phyloP scores from a whole-genome alignment of 2,888 invertebrate genomes.

The Drosophila melanocephala region DNA sequence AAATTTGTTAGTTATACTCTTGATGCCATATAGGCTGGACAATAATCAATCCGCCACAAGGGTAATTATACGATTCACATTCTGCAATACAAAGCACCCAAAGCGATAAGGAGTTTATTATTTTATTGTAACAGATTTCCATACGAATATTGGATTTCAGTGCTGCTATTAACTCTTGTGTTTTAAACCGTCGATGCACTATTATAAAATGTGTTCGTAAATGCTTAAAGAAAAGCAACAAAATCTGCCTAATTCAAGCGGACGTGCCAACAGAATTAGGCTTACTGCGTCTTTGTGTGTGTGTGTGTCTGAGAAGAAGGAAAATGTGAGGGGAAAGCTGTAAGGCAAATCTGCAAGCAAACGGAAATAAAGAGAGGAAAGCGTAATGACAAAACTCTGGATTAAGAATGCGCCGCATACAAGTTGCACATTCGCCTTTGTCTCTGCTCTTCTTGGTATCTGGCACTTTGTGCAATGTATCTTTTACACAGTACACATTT shows the following conservation, averaged over 20 bases:
- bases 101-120: slow-evolving; percentile 20
- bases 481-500: slow-evolving; percentile 33
- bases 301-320: not conserved
- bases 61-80: not conserved
- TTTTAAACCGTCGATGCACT: slow-evolving; percentile 49
- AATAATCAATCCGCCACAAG: not conserved
- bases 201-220: slow-evolving; percentile 47
- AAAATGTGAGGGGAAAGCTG: slow-evolving; percentile 5
- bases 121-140: slow-evolving; percentile 10
- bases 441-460: slow-evolving; percentile 46
- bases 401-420: slow-evolving; percentile 78
- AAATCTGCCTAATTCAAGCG: slow-evolving; percentile 69
- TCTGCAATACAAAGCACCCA: not conserved
- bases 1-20: not conserved
- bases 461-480: slow-evolving; percentile 44
- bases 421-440: slow-evolving; percentile 76
- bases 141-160: slow-evolving; percentile 19
- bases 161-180: slow-evolving; percentile 24
- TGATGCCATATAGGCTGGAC: not conserved
- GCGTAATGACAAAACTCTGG: slow-evolving; percentile 77
- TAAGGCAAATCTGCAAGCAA: slow-evolving; percentile 64
- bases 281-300: slow-evolving; percentile 1
- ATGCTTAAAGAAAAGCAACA: slow-evolving; percentile 23
- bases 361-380: slow-evolving; percentile 59
- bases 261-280: slow-evolving; percentile 20